phyloP scores from a whole-genome alignment of 2,113 vertebrate species.

The Chitala chitala region DNA sequence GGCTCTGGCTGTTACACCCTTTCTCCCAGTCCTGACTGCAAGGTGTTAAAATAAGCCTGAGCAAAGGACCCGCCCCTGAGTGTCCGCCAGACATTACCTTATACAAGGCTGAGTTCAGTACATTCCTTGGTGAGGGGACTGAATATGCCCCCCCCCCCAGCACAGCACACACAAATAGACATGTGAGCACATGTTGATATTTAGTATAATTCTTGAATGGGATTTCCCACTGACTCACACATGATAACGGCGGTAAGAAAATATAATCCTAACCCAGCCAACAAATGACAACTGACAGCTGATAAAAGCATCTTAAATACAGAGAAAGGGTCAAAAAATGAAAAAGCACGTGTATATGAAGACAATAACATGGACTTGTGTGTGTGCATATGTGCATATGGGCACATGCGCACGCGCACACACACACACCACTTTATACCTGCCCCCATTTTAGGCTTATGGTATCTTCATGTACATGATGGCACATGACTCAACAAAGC shows the following conservation, averaged over 20 bases:
- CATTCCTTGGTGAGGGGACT: constrained; percentile 73
- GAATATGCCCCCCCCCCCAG: constrained; percentile 49
- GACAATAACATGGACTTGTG: too few species aligned
- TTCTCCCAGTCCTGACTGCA: constrained; percentile 48
- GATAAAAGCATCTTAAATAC: too few species aligned
- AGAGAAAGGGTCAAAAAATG: too few species aligned
- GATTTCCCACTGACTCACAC: too few species aligned
- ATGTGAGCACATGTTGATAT: too few species aligned
- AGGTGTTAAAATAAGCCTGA: constrained; percentile 74
- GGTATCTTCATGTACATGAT: constrained; percentile 87
- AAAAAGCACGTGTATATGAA: too few species aligned
- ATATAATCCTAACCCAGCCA: too few species aligned
- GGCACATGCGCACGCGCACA: constrained; percentile 26
- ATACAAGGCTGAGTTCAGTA: constrained; percentile 79
- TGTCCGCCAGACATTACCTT: constrained; percentile 90
- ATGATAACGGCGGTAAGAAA: too few species aligned
- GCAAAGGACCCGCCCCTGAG: constrained; percentile 68
- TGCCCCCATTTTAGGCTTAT: constrained; percentile 51
- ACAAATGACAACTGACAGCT: too few species aligned
- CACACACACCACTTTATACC: constrained; percentile 42
- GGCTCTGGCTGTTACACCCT: constrained; percentile 30
- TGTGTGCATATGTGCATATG: background rate
- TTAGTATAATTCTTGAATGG: too few species aligned
- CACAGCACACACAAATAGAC: background rate
- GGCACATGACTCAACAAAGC: constrained; percentile 98